Evolutionary conservation across 1,140 invertebrate species (phyloP), one percentile per base, ranked within the genome.

Genomic region (Amyelois transitella): DNA sequence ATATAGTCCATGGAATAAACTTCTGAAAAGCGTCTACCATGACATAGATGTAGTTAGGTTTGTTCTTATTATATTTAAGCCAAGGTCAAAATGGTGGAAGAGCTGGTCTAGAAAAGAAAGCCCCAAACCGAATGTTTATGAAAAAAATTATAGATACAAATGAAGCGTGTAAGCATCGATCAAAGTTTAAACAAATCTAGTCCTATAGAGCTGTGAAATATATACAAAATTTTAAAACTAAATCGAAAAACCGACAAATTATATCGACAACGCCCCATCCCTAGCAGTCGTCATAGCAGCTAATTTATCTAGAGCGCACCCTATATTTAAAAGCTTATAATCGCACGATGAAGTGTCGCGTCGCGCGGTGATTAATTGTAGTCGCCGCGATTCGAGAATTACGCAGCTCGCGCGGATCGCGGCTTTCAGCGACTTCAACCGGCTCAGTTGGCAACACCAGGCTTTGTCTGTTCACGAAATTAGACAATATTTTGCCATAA

Each of bases 241-340:
- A 24, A 24, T 24, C 22, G 4, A 24, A 24, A 14, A 4, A 48
- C 2, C 10, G 18, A 21, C 19, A 21, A 48, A 53, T 38, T 28
- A 44, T 45, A 64, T 60, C 48, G 52, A 59, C 51, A 47, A 25
- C 24, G 20, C 43, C 14, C 28, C 75, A 72, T 62, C 75, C 55
- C 73, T 76, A 75, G 32, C 18, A 22, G 55, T 55, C 51, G 59
- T 72, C 81, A 81, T 78, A 77, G 70, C 72, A 66, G 71, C 75
- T 81, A 85, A 82, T 85, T 85, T 85, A 82, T 81, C 81, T 76
- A 56, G 72, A 73, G 57, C 60, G 65, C 77, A 77, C 73, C 78
- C 75, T 73, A 59, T 63, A 69, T 75, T 81, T 77, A 84, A 79
- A 77, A 78, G 76, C 81, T 86, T 86, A 82, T 84, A 86, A 81